Evolutionary conservation across 2,113 vertebrate species (phyloP).

Genomic region (Ibidorhyncha struthersii): DNA sequence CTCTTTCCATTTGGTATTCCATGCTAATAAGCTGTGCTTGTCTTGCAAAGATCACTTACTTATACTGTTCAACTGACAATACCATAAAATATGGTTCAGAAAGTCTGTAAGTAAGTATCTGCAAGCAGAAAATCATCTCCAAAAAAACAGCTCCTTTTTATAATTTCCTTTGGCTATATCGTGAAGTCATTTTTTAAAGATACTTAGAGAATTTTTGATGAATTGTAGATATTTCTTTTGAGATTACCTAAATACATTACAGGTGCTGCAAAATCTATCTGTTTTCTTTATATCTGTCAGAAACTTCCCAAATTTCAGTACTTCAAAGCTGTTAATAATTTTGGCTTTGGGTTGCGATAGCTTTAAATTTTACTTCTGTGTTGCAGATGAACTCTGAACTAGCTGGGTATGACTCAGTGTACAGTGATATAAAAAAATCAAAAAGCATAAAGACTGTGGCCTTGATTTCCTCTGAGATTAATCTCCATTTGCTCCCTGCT

Average conservation of each 20-base stretch:
- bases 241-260: neutral
- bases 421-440: neutral
- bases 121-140: neutral
- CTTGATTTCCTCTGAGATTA: conserved; percentile 14
- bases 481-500: neutral
- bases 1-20: neutral
- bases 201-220: neutral
- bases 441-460: neutral
- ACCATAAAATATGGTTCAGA: neutral
- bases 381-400: conserved; percentile 31
- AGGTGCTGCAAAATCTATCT: neutral
- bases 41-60: neutral
- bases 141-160: neutral
- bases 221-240: neutral
- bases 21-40: neutral
- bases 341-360: neutral
- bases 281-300: neutral
- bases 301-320: neutral
- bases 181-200: neutral
- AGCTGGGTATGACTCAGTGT: conserved; percentile 32
- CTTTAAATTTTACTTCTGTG: conserved; percentile 21
- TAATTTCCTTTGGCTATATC: neutral
- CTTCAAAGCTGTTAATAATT: neutral
- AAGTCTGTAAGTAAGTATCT: neutral
- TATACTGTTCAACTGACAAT: neutral